These are phyloP conservation scores for Cerceris rybyensis DNA, from an alignment of 2,888 invertebrate species.

Conservation along the genomic window DNA sequence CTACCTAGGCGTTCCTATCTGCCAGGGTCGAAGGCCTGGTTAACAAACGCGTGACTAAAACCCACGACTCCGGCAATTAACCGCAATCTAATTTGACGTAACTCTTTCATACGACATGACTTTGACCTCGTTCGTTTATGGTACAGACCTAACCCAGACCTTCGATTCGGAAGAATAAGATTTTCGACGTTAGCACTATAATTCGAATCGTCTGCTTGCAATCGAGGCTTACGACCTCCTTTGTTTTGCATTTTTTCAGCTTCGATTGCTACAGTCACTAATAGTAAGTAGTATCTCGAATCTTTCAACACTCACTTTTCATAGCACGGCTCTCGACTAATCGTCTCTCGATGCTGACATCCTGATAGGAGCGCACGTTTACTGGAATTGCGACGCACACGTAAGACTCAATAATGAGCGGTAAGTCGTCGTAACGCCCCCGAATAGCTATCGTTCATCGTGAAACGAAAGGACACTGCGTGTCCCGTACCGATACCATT, in stretches of 20 bases:
- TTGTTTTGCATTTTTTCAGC: too few relatives aligned
- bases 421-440: constrained; percentile 32
- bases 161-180: not conserved
- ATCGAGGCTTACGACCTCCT: too few relatives aligned
- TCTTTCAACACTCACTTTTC: too few relatives aligned
- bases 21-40: not conserved
- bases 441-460: constrained; percentile 14
- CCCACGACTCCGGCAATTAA: not conserved
- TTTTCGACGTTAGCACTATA: not conserved
- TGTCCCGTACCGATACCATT: constrained; percentile 22
- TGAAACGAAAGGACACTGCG: constrained; percentile 22
- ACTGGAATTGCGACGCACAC: constrained; percentile 32
- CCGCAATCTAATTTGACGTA: not conserved
- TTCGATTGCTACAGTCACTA: too few relatives aligned
- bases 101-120: not conserved
- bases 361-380: constrained; percentile 29
- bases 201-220: too few relatives aligned
- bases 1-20: not conserved
- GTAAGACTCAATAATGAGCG: constrained; percentile 23
- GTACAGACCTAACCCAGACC: constrained; percentile 9
- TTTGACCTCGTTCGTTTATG: not conserved
- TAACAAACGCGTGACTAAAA: not conserved
- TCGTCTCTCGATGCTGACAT: constrained; percentile 18
- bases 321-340: not conserved
- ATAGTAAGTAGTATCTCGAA: too few relatives aligned